phyloP scores from a whole-genome alignment of 2,113 vertebrate species.

The Charadrius vociferus region DNA sequence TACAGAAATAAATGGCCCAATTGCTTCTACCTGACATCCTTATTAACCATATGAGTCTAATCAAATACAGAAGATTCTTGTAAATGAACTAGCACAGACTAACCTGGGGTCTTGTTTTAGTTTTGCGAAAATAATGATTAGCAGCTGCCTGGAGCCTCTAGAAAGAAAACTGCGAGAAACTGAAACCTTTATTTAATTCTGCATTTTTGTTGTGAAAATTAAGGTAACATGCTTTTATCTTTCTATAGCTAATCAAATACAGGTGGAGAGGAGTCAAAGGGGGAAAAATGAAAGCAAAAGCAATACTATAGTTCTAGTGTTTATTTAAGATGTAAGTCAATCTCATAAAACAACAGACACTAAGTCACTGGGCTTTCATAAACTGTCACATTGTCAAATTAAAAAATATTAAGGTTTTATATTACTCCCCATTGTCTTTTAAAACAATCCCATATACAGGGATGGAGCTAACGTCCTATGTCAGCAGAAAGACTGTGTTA shows the following conservation, averaged over 20 bases:
- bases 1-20: not conserved
- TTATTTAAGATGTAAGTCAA: not conserved
- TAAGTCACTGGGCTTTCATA: not conserved
- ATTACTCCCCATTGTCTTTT: not conserved
- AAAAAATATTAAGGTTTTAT: not conserved
- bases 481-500: not conserved
- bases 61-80: slow-evolving; percentile 71
- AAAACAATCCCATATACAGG: not conserved
- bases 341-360: not conserved
- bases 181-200: slow-evolving; percentile 63
- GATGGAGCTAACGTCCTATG: not conserved
- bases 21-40: not conserved
- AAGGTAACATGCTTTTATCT: slow-evolving; percentile 36
- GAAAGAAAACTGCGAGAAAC: slow-evolving; percentile 25
- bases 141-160: slow-evolving; percentile 38
- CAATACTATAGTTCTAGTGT: not conserved
- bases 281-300: not conserved
- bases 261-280: slow-evolving; percentile 28
- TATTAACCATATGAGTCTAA: slow-evolving; percentile 68
- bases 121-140: slow-evolving; percentile 72
- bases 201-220: slow-evolving; percentile 51
- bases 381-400: not conserved
- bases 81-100: slow-evolving; percentile 64
- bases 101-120: slow-evolving; percentile 70
- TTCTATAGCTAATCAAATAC: slow-evolving; percentile 61